phyloP scores from a whole-genome alignment of 2,888 invertebrate genomes.

The Agrochola lota region DNA sequence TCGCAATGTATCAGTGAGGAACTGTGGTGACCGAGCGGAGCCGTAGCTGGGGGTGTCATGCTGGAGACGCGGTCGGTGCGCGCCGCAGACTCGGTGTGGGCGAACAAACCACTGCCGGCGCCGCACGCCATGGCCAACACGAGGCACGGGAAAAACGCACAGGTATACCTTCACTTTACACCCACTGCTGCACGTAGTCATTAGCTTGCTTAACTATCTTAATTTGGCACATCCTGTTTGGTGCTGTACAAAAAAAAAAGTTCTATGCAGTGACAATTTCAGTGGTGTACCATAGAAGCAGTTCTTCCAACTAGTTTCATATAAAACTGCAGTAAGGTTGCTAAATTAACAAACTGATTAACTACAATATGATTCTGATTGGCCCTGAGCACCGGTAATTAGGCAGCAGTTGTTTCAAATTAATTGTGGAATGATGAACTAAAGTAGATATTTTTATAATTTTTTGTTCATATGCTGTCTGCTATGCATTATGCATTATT shows the following conservation, averaged over 20 bases:
- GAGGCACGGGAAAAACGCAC: slow-evolving; percentile 93
- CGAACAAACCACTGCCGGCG: slow-evolving; percentile 91
- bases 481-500: slow-evolving; percentile 46
- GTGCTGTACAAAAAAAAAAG: slow-evolving; percentile 36
- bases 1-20: slow-evolving; percentile 83
- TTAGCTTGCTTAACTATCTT: slow-evolving; percentile 47
- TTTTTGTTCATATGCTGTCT: slow-evolving; percentile 31
- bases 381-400: slow-evolving; percentile 33
- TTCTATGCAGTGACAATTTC: slow-evolving; percentile 9
- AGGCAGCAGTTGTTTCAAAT: slow-evolving; percentile 28
- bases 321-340: slow-evolving; percentile 11
- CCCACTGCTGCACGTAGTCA: slow-evolving; percentile 48
- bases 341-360: slow-evolving; percentile 3
- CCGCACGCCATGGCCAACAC: slow-evolving; percentile 90
- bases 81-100: slow-evolving; percentile 93
- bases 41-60: slow-evolving; percentile 90
- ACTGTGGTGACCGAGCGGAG: slow-evolving; percentile 75
- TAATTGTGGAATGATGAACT: slow-evolving; percentile 33
- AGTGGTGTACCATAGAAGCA: not conserved
- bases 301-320: slow-evolving; percentile 30
- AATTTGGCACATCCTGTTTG: slow-evolving; percentile 60
- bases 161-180: slow-evolving; percentile 79
- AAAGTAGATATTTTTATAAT: slow-evolving; percentile 14
- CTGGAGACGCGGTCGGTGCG: slow-evolving; percentile 94
- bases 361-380: slow-evolving; percentile 41